These are phyloP conservation scores for Pantherophis vulpinus DNA, from an alignment of 2,797 vertebrate genomes.

Conservation along the genomic window DNA sequence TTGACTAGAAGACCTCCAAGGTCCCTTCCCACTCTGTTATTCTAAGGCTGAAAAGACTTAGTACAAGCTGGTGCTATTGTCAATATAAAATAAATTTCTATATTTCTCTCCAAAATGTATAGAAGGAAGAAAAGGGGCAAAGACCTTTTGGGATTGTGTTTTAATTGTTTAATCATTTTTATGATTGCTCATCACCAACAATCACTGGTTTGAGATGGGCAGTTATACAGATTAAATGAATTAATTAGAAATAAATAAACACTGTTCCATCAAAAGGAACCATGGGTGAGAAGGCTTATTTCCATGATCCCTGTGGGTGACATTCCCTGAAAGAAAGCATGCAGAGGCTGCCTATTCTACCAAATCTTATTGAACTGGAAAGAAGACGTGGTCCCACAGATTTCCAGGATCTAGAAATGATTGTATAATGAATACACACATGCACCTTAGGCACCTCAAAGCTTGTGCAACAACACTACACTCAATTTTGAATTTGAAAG, in stretches of 20 bases:
- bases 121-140: neutral
- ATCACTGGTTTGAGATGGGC: neutral
- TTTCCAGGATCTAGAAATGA: neutral
- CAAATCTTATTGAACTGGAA: neutral
- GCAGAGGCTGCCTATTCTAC: neutral
- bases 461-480: neutral
- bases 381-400: neutral
- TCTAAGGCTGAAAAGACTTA: neutral
- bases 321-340: neutral
- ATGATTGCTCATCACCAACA: neutral
- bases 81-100: neutral
- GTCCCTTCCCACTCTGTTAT: no score
- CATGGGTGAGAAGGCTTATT: neutral
- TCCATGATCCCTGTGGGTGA: neutral
- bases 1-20: no score
- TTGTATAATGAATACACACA: neutral
- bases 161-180: neutral
- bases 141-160: neutral
- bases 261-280: neutral
- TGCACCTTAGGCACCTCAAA: neutral
- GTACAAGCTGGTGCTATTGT: neutral
- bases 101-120: neutral
- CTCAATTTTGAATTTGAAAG: neutral
- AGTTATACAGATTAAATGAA: neutral
- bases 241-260: neutral